phyloP scores from a whole-genome alignment of 1,140 invertebrate species.

The Microplitis mediator region DNA sequence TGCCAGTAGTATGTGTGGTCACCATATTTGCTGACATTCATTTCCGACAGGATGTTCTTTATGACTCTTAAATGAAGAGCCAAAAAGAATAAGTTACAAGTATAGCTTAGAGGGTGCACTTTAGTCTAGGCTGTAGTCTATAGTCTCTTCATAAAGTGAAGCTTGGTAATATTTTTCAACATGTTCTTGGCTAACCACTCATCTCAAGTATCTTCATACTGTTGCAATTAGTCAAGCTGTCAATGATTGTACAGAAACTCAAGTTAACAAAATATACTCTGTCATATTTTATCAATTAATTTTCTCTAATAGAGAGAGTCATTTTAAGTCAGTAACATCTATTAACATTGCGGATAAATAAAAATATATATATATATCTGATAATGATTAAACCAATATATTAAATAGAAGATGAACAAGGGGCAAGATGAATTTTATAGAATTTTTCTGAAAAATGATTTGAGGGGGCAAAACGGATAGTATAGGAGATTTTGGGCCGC shows the following conservation, averaged over 20 bases:
- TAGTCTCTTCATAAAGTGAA: slow-evolving; percentile 13
- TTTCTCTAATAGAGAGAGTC: too few relatives aligned
- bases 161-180: neutral
- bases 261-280: neutral
- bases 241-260: neutral
- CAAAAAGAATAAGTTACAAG: neutral
- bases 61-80: slow-evolving; percentile 16
- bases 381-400: too few relatives aligned
- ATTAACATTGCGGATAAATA: too few relatives aligned
- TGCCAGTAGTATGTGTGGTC: slow-evolving; percentile 30
- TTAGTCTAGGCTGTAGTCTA: neutral
- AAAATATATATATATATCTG: too few relatives aligned
- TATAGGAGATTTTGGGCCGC: too few relatives aligned
- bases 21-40: slow-evolving; percentile 6
- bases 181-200: slow-evolving; percentile 16
- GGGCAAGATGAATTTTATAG: too few relatives aligned
- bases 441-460: too few relatives aligned
- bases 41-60: slow-evolving; percentile 20
- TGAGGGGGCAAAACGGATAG: too few relatives aligned
- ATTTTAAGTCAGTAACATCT: too few relatives aligned
- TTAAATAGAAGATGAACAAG: too few relatives aligned
- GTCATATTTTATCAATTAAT: neutral
- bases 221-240: slow-evolving; percentile 27
- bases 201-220: slow-evolving; percentile 22
- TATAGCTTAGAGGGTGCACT: neutral